These are phyloP conservation scores for Cephalopholis sonnerati DNA, from an alignment of 2,113 vertebrate genomes.

Conservation along the genomic window DNA sequence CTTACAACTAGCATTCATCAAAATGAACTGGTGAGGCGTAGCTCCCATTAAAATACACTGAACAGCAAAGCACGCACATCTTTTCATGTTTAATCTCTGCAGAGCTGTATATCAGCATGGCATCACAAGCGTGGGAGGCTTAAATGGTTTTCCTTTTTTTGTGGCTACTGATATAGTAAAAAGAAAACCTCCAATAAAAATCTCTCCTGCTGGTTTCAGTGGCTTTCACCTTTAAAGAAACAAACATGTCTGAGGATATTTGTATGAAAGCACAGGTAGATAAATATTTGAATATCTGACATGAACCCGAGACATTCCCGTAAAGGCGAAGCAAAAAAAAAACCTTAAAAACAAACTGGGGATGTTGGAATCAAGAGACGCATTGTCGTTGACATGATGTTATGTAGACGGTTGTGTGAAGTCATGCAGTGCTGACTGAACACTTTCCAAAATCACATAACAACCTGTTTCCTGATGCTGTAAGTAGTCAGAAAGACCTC, in stretches of 20 bases:
- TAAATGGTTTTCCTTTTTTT: constrained; percentile 9
- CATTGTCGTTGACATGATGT: constrained; percentile 53
- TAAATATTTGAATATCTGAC: constrained; percentile 67
- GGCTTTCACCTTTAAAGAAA: constrained; percentile 34
- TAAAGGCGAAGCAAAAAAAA: constrained; percentile 30
- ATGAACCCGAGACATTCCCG: constrained; percentile 33
- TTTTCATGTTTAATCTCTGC: not conserved
- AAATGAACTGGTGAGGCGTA: not conserved
- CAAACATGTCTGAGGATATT: constrained; percentile 42
- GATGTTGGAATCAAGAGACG: constrained; percentile 56
- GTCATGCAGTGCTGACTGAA: constrained; percentile 56
- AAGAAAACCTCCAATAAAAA: constrained; percentile 8
- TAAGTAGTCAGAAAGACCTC: constrained; percentile 27
- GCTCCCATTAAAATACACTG: not conserved
- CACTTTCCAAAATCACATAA: constrained; percentile 58
- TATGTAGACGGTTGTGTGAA: constrained; percentile 46
- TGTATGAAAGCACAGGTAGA: constrained; percentile 32
- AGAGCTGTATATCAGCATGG: constrained; percentile 1
- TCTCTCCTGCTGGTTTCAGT: constrained; percentile 15
- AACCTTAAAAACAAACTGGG: constrained; percentile 53
- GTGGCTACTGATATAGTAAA: not conserved
- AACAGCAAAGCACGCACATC: not conserved
- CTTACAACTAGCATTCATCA: constrained; percentile 7
- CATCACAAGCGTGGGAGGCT: not conserved
- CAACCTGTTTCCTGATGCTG: constrained; percentile 39